Percentiles rank a stretch among this genome's conserved stretches.
phyloP scores from a whole-genome alignment of 2,113 vertebrate species.

The Tapirus terrestris region DNA sequence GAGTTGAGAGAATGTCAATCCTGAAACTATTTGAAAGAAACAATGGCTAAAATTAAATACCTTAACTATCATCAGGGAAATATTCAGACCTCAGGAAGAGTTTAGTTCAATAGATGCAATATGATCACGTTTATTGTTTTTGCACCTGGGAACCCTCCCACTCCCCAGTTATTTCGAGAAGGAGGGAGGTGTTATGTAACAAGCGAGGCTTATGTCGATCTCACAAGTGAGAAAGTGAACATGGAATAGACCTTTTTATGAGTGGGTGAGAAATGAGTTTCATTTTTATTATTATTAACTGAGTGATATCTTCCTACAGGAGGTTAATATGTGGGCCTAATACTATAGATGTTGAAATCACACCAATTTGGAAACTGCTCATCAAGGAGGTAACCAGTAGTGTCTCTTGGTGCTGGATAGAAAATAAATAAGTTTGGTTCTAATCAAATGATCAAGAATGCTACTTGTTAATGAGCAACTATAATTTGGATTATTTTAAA shows the following conservation, averaged over 20 bases:
- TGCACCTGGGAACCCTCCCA: background rate
- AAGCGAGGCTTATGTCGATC: background rate
- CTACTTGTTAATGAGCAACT: background rate
- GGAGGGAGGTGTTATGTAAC: background rate
- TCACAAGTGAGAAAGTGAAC: background rate
- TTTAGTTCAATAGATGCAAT: background rate
- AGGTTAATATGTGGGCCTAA: slow-evolving; percentile 88
- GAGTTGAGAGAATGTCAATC: background rate
- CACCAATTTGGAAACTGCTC: slow-evolving; percentile 90
- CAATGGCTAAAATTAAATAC: background rate
- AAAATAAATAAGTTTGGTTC: background rate
- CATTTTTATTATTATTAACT: slow-evolving; percentile 20
- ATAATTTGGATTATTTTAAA: background rate
- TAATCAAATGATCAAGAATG: background rate
- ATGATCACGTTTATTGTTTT: background rate
- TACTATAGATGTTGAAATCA: slow-evolving; percentile 86
- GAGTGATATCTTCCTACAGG: slow-evolving; percentile 76
- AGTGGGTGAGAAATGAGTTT: background rate
- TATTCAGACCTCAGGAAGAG: background rate
- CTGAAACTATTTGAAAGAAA: background rate
- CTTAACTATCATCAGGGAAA: background rate
- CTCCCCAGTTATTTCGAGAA: background rate
- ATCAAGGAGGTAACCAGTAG: slow-evolving; percentile 87
- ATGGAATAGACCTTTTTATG: background rate
- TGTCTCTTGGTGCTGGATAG: slow-evolving; percentile 37